Base-by-base conservation (phyloP, 2,113 vertebrate species). In the Actenoides lindsayi region DNA sequence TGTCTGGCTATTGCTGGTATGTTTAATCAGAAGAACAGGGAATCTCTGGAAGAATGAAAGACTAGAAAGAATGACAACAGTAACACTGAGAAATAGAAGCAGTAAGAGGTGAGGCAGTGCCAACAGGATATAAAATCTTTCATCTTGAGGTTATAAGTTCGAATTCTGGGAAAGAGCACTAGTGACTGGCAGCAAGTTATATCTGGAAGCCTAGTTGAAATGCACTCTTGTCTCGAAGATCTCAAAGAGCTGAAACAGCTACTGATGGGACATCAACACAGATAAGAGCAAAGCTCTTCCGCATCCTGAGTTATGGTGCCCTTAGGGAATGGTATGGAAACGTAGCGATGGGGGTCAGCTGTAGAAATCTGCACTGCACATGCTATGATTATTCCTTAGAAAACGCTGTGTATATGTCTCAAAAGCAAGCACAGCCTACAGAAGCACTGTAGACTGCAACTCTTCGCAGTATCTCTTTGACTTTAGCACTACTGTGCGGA, bases 381-480 rank as follows among this genome's bases (percentile, higher is more conserved):
- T 57, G 64, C 64, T 69, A 33, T 13, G 35, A 51, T 42, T 44
- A 46, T 39, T 77, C 23, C 60, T 56, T 13, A 11, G 28, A 24
- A 78, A 59, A 57, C 8, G 16, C 19, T 0, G 7, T 5, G 35
- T 60, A 10, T 1, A 2, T 41, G 28, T 37, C 35, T 73, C 2
- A 4, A 60, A n/a, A 74, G 56, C 41, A 86, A 59, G 73, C 46
- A 42, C 15, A 39, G 5, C 19, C 70, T 57, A 25, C 0, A 0
- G 62, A 68, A 83, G 63, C 31, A 25, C 15, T 42, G 42, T 15
- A 44, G 39, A n/a, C 19, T 42, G 28, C 69, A 80, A n/a, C 54
- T 10, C 6, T 81, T 75, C 33, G 27, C 14, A 48, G 8, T 14
- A 27, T 31, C 8, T 68, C n/a, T 67, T 59, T 68, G 53, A 56